Base-by-base conservation (phyloP, 2,113 vertebrate genomes). In the Lutjanus erythropterus region DNA sequence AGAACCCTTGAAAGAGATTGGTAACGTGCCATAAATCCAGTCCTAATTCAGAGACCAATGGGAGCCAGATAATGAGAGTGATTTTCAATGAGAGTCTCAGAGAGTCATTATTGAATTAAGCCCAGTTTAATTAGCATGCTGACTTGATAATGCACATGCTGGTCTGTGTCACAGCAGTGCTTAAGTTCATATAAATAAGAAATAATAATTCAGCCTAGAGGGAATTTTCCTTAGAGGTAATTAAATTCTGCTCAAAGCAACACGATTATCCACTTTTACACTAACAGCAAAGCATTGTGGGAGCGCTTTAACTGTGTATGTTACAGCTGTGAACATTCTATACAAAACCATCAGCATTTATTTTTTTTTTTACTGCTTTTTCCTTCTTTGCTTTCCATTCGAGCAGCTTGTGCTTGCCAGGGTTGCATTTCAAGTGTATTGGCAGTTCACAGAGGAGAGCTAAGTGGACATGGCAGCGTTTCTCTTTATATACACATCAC, bases 1-100 rank as follows among this genome's bases (percentile, higher is more conserved):
- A 92, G 91, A 89, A 87, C 90, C 82, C 88, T 91, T 90, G 82
- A 91, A 87, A 91, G 75, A 81, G 79, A 85, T 78, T 91, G 90
- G 89, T 88, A 84, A 81, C 16, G 53, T 89, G 86, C 84, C 86
- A 86, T 75, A 88, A 88, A 90, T 82, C 86, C 88, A 60, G 78
- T 33, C 44, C 44, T 70, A 55, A 83, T 86, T 77, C 60, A 4
- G 56, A 81, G 88, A 89, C 88, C 87, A 78, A 76, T 60, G 16
- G 82, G 85, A 92, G 89, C 88, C 87, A 78, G 75, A 87, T 91
- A 91, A 91, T 91, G 83, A 87, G 85, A 83, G 66, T 62, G 73
- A 83, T 86, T 84, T 84, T 86, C 82, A 86, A 81, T 67, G 67
- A 89, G 84, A 75, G 69, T 71, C 71, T 89, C 77, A 42, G n/a